Evolutionary conservation across 2,797 vertebrate species (phyloP).

Genomic region (Rousettus madagascariensis): DNA sequence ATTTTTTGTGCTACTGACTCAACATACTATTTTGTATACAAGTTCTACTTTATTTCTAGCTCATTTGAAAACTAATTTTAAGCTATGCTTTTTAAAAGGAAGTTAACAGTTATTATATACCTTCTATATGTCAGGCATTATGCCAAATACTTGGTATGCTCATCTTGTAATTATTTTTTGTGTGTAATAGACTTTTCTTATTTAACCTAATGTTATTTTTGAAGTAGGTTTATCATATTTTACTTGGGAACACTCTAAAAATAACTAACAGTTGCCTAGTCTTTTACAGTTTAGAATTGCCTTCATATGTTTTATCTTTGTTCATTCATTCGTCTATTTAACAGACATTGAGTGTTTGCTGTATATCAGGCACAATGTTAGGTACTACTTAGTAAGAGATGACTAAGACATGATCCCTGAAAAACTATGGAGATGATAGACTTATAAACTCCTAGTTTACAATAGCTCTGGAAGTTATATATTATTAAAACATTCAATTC

Average conservation of each 20-base stretch:
- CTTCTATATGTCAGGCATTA: not conserved
- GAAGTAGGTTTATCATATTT: constrained; percentile 2
- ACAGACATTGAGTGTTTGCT: not conserved
- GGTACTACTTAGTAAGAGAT: not conserved
- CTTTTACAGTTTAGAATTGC: constrained; percentile 7
- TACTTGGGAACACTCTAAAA: constrained; percentile 13
- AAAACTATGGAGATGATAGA: not conserved
- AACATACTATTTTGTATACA: not conserved
- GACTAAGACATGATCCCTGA: not conserved
- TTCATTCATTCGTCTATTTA: not conserved
- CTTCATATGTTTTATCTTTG: not conserved
- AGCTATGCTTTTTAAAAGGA: not conserved
- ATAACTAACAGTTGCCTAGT: not conserved
- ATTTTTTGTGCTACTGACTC: not conserved
- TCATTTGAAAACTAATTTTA: too few relatives aligned
- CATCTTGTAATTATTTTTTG: not conserved
- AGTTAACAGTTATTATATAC: not conserved
- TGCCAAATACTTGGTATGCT: not conserved
- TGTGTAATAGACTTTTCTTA: not conserved
- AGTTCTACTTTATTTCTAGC: too few relatives aligned
- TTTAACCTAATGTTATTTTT: not conserved
- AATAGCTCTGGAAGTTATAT: not conserved
- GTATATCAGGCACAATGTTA: not conserved
- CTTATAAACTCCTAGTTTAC: not conserved
- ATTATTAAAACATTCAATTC: constrained; percentile 26